phyloP scores from a whole-genome alignment of 2,113 vertebrate genomes.

The Spheniscus mendiculus region DNA sequence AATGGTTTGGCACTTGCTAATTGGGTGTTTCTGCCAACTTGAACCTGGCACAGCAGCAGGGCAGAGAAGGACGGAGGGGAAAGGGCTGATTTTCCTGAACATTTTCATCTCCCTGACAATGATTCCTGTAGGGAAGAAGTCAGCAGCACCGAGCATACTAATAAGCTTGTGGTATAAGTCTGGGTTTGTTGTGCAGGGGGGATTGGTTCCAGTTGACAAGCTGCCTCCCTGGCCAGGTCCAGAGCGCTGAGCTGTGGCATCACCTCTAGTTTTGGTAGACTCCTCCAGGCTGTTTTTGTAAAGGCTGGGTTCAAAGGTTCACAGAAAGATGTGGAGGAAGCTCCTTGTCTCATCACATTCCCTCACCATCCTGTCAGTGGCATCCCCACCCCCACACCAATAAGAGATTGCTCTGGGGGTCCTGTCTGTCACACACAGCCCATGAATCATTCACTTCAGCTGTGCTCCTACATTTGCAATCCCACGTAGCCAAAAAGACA shows the following conservation, averaged over 20 bases:
- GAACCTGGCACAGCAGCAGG: background rate
- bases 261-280: background rate
- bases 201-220: background rate
- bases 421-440: background rate
- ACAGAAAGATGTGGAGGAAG: background rate
- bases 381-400: background rate
- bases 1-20: background rate
- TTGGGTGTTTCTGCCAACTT: background rate
- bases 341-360: background rate
- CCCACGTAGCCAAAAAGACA: background rate
- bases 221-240: background rate
- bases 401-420: background rate
- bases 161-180: background rate
- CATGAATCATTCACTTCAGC: slow-evolving; percentile 34
- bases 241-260: background rate
- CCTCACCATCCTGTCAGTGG: background rate
- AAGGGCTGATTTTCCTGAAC: background rate
- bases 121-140: background rate
- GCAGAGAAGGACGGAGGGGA: background rate
- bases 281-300: background rate
- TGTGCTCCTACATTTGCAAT: background rate
- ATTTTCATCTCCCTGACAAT: background rate
- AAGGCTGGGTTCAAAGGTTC: slow-evolving; percentile 6
- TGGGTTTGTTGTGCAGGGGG: background rate
- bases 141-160: background rate